Conservation (phyloP, 2,797 vertebrate genomes). For the Tympanoctomys barrerae region DNA sequence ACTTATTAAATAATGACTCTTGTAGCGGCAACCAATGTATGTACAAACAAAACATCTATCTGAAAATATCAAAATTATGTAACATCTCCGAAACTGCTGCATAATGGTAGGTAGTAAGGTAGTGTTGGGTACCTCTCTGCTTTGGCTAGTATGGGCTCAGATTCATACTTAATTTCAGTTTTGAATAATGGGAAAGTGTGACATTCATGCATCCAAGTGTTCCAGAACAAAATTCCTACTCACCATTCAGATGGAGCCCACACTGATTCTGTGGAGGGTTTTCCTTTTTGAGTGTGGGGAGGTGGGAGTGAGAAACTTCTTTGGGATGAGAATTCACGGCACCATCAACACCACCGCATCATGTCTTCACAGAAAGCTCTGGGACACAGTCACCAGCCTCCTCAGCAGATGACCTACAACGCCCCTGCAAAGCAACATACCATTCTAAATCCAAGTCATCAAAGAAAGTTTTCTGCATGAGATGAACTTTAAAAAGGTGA, state of each 20-base stretch:
- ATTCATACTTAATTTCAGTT: background rate
- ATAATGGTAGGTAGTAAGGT: background rate
- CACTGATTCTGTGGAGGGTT: background rate
- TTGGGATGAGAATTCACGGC: background rate
- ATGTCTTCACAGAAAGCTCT: background rate
- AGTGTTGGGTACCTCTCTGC: background rate
- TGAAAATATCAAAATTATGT: background rate
- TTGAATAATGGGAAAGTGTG: background rate
- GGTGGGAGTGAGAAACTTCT: background rate
- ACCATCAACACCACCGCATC: background rate
- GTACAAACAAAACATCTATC: background rate
- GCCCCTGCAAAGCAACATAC: constrained; percentile 4
- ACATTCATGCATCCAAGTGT: background rate
- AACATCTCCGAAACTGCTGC: background rate
- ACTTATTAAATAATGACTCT: constrained; percentile 2
- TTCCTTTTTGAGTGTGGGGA: background rate
- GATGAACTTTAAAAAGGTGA: constrained; percentile 44
- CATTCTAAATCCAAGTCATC: constrained; percentile 56
- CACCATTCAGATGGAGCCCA: background rate
- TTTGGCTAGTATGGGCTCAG: background rate
- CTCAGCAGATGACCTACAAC: background rate
- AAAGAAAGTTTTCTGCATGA: constrained; percentile 46
- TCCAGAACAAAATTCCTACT: background rate
- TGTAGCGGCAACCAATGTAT: background rate
- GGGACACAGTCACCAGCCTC: background rate